Evolutionary conservation across 1,140 invertebrate genomes (phyloP).

Genomic region (Spodoptera frugiperda): DNA sequence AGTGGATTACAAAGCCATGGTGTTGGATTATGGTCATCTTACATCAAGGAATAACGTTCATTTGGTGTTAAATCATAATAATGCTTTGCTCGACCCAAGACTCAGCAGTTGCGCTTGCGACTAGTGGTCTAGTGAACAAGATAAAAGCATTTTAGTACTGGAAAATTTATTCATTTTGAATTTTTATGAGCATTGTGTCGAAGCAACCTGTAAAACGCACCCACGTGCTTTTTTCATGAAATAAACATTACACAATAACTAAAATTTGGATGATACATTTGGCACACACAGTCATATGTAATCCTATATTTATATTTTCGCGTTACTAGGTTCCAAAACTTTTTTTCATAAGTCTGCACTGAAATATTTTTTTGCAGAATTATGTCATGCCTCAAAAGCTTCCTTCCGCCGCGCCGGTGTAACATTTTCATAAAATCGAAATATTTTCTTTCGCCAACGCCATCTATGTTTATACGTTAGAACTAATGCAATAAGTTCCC

Average conservation of each 20-base stretch:
- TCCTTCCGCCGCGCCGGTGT: neutral
- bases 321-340: neutral
- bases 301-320: slow-evolving; percentile 20
- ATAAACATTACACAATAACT: neutral
- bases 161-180: neutral
- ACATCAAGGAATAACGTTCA: no score
- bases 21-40: no score
- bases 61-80: no score
- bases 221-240: neutral
- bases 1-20: no score
- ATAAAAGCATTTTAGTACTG: no score
- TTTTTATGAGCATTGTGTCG: no score
- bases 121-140: no score
- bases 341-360: slow-evolving; percentile 13
- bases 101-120: no score
- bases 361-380: slow-evolving; percentile 17
- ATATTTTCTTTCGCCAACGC: slow-evolving; percentile 48
- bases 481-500: slow-evolving; percentile 50
- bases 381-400: slow-evolving; percentile 6
- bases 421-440: slow-evolving; percentile 17
- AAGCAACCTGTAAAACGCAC: neutral
- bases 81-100: no score
- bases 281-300: slow-evolving; percentile 7
- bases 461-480: slow-evolving; percentile 56
- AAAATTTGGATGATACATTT: neutral